Evolutionary conservation across 2,888 invertebrate species (phyloP).

Genomic region (Oscheius myriophilus): DNA sequence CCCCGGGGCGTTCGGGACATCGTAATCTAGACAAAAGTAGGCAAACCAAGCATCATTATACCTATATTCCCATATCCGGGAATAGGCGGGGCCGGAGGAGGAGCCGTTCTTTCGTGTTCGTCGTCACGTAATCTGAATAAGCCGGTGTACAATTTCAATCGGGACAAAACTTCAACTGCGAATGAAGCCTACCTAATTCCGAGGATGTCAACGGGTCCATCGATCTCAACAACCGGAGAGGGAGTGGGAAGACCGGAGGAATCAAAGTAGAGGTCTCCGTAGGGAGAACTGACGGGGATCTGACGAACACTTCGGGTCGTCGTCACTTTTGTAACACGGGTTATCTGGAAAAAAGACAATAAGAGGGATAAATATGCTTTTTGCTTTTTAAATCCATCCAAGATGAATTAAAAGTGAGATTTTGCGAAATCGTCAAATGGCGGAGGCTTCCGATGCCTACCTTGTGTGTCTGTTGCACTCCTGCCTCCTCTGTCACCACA

Average conservation of each 20-base stretch:
- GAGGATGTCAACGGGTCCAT: constrained; percentile 25
- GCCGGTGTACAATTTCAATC: neutral
- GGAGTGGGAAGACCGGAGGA: constrained; percentile 58
- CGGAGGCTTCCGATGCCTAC: too few relatives aligned
- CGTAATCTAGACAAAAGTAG: constrained; percentile 7
- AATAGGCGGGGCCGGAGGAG: constrained; percentile 49
- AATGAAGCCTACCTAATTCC: constrained; percentile 32
- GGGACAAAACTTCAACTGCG: neutral
- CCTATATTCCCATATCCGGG: constrained; percentile 21
- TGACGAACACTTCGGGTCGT: constrained; percentile 69
- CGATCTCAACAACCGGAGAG: constrained; percentile 41
- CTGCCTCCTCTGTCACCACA: constrained; percentile 34
- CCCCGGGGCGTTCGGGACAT: constrained; percentile 52
- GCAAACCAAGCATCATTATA: neutral
- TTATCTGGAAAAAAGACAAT: constrained; percentile 54
- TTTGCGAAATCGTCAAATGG: too few relatives aligned
- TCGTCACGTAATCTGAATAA: constrained; percentile 34
- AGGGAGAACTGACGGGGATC: constrained; percentile 64
- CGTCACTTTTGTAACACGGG: constrained; percentile 70
- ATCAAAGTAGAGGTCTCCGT: constrained; percentile 68
- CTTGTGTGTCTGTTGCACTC: constrained; percentile 51
- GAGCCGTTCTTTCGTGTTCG: constrained; percentile 38
- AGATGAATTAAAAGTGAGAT: too few relatives aligned
- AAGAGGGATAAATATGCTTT: too few relatives aligned
- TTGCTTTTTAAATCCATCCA: too few relatives aligned